Evolutionary conservation across 2,888 invertebrate species (phyloP).

Genomic region (Lasiommata megera): DNA sequence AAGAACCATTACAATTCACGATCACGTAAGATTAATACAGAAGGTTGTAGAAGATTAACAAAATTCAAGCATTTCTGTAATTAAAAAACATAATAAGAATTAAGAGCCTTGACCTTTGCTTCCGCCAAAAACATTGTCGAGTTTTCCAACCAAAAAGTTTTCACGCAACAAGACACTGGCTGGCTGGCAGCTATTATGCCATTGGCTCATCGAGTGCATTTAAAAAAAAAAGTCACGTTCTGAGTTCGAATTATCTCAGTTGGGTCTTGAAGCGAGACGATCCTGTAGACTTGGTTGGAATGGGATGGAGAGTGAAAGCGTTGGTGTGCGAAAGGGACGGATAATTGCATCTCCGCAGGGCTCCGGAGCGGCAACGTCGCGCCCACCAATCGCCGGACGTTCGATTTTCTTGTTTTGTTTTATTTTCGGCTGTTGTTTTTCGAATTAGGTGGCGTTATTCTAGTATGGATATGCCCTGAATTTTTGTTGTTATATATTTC

Average conservation of each 20-base stretch:
- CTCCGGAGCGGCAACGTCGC: constrained; percentile 74
- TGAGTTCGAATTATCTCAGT: constrained; percentile 74
- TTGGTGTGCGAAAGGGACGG: constrained; percentile 43
- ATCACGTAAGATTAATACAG: too few species aligned
- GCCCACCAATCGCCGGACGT: constrained; percentile 72
- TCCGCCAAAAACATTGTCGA: background rate
- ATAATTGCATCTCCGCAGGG: constrained; percentile 63
- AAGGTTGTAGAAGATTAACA: too few species aligned
- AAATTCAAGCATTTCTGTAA: too few species aligned
- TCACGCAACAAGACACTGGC: constrained; percentile 35
- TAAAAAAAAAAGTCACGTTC: constrained; percentile 64
- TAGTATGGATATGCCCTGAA: constrained; percentile 17
- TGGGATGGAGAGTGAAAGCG: constrained; percentile 40
- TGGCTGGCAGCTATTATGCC: constrained; percentile 42
- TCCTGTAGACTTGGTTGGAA: constrained; percentile 66
- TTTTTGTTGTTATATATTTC: too few species aligned
- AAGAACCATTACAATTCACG: too few species aligned
- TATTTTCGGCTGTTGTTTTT: constrained; percentile 52
- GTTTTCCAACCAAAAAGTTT: constrained; percentile 1
- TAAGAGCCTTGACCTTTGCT: too few species aligned
- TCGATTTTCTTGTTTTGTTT: constrained; percentile 60
- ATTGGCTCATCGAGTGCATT: constrained; percentile 51
- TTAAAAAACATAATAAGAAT: too few species aligned
- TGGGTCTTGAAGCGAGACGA: constrained; percentile 78
- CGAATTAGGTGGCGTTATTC: constrained; percentile 20